phyloP scores from a whole-genome alignment of 2,888 invertebrate species.

The Papilio protenor region DNA sequence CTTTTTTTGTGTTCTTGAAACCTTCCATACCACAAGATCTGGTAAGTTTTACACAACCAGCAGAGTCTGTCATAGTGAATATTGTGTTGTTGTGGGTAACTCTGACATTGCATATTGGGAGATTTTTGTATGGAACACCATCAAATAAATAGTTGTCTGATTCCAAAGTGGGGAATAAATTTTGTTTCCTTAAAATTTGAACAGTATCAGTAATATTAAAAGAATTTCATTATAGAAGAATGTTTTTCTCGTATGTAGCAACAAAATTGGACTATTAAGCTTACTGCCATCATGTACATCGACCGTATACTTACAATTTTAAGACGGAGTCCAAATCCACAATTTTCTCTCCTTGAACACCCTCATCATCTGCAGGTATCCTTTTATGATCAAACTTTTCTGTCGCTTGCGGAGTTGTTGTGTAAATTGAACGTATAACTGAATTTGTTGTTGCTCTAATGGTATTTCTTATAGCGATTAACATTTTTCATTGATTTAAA shows the following conservation, averaged over 20 bases:
- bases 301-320: slow-evolving; percentile 79
- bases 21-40: slow-evolving; percentile 95
- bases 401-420: slow-evolving; percentile 59
- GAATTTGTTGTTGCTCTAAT: slow-evolving; percentile 58
- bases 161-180: slow-evolving; percentile 89
- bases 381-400: slow-evolving; percentile 77
- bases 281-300: neutral
- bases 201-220: slow-evolving; percentile 9
- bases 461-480: slow-evolving; percentile 64
- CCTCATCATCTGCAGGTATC: slow-evolving; percentile 87
- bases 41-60: slow-evolving; percentile 86
- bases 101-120: slow-evolving; percentile 93
- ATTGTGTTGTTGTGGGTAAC: slow-evolving; percentile 96
- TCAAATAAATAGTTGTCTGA: slow-evolving; percentile 90
- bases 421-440: slow-evolving; percentile 66
- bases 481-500: slow-evolving; percentile 57
- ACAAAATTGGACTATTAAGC: neutral
- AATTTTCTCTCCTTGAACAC: slow-evolving; percentile 90
- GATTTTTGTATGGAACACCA: slow-evolving; percentile 89
- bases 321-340: slow-evolving; percentile 88
- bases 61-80: slow-evolving; percentile 88
- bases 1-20: slow-evolving; percentile 97
- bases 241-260: neutral
- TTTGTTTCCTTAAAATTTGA: slow-evolving; percentile 83
- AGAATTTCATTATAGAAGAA: neutral